Evolutionary conservation across 37 sponge, comb jelly and placozoan species (phyloP).

Genomic region (Oopsacas minuta): DNA sequence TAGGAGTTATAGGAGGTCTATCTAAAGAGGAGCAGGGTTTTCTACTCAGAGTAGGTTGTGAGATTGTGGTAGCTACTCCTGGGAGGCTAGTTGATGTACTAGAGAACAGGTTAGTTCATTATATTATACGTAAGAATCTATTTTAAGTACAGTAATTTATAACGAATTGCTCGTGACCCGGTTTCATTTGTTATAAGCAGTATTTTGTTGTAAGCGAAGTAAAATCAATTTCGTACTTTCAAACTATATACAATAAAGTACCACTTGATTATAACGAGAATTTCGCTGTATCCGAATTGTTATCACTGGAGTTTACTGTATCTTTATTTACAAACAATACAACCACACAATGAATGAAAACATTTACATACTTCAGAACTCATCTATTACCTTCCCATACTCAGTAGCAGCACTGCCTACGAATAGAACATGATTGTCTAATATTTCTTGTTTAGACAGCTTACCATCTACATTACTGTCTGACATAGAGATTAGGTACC

Average conservation of each 20-base stretch:
- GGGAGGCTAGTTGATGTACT: conserved; percentile 94
- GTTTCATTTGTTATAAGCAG: too few species aligned
- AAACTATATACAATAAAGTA: too few species aligned
- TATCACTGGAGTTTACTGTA: too few species aligned
- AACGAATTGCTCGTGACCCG: too few species aligned
- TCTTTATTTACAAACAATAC: too few species aligned
- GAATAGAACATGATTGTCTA: conserved; percentile 74
- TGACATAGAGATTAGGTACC: conserved; percentile 67
- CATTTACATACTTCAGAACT: neutral
- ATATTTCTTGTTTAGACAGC: conserved; percentile 62
- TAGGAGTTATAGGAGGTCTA: conserved; percentile 81
- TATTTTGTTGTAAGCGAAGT: too few species aligned
- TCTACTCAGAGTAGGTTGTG: conserved; percentile 78
- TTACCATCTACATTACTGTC: conserved; percentile 67
- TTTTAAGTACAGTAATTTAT: too few species aligned
- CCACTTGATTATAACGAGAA: too few species aligned
- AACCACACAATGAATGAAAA: neutral
- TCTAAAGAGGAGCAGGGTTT: conserved; percentile 95
- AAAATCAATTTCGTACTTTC: too few species aligned
- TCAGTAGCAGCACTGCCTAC: conserved; percentile 93
- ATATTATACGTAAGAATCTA: neutral
- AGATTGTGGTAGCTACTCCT: conserved; percentile 98
- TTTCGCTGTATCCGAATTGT: too few species aligned
- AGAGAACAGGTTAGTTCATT: conserved; percentile 25
- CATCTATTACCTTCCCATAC: conserved; percentile 41